Evolutionary conservation across 2,888 invertebrate species (phyloP).

Genomic region (Baronia brevicornis): DNA sequence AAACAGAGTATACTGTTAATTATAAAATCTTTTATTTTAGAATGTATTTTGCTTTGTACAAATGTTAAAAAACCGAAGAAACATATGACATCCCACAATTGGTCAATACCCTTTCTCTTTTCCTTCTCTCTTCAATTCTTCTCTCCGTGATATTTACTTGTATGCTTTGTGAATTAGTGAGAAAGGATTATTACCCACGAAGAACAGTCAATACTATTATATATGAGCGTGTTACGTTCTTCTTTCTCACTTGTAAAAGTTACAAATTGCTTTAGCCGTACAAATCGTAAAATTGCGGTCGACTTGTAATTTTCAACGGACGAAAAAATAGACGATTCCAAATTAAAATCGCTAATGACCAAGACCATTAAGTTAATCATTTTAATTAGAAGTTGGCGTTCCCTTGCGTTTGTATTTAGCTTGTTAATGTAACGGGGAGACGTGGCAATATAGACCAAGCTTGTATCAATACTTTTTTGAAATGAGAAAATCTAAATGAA

Average conservation of each 20-base stretch:
- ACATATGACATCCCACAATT: too few species aligned
- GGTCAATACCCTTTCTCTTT: too few species aligned
- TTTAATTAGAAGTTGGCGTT: slow-evolving; percentile 70
- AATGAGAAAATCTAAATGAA: too few species aligned
- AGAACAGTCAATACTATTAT: slow-evolving; percentile 38
- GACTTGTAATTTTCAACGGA: slow-evolving; percentile 52
- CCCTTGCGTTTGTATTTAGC: slow-evolving; percentile 3
- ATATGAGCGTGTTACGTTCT: slow-evolving; percentile 34
- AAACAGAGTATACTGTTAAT: too few species aligned
- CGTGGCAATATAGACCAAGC: slow-evolving; percentile 2
- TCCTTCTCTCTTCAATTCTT: too few species aligned
- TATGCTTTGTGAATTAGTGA: too few species aligned
- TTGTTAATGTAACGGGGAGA: slow-evolving; percentile 3
- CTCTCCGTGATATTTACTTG: too few species aligned
- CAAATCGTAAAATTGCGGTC: slow-evolving; percentile 48
- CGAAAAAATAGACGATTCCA: slow-evolving; percentile 54
- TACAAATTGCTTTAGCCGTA: slow-evolving; percentile 35
- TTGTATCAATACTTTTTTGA: slow-evolving; percentile 2
- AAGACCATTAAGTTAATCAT: slow-evolving; percentile 76
- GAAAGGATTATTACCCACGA: too few species aligned
- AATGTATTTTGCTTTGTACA: too few species aligned
- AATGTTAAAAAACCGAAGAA: too few species aligned
- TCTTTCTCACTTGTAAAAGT: slow-evolving; percentile 43
- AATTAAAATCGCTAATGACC: slow-evolving; percentile 76
- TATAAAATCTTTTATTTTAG: too few species aligned